Evolutionary conservation across 2,797 vertebrate genomes (phyloP).

Genomic region (Coranthus polyacanthus): DNA sequence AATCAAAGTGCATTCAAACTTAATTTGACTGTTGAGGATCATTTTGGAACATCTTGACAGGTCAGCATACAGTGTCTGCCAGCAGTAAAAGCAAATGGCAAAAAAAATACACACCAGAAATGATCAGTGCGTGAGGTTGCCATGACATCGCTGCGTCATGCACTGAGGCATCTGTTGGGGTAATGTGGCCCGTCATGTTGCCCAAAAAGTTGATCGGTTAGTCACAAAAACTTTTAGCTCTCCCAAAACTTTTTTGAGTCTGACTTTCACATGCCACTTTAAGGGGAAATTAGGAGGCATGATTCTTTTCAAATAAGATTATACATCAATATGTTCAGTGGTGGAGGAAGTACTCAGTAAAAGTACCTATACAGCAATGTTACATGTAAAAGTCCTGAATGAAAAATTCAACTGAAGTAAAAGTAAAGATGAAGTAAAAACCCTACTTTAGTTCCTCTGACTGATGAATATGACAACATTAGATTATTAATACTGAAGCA

Average conservation of each 20-base stretch:
- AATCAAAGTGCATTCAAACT: slow-evolving; percentile 20
- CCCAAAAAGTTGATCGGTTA: slow-evolving; percentile 22
- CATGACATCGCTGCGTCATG: slow-evolving; percentile 38
- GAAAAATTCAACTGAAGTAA: no score
- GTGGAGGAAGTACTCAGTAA: no score
- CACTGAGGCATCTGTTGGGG: slow-evolving; percentile 52
- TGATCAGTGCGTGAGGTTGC: slow-evolving; percentile 58
- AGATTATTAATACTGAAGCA: no score
- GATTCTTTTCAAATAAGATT: background rate
- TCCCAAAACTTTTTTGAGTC: background rate
- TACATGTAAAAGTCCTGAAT: no score
- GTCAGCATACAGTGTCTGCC: slow-evolving; percentile 21
- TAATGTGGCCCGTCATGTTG: slow-evolving; percentile 13
- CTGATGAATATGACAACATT: no score
- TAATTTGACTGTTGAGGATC: slow-evolving; percentile 16
- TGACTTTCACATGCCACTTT: background rate
- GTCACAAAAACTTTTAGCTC: slow-evolving; percentile 2
- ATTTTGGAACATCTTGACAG: slow-evolving; percentile 19
- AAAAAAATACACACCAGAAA: slow-evolving; percentile 11
- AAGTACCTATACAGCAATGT: no score
- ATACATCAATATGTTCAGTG: background rate
- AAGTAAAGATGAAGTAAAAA: no score
- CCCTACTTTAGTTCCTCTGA: no score
- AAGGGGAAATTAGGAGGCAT: background rate
- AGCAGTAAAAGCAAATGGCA: slow-evolving; percentile 11